Evolutionary conservation across 2,113 vertebrate species (phyloP).

Genomic region (Microcebus murinus): DNA sequence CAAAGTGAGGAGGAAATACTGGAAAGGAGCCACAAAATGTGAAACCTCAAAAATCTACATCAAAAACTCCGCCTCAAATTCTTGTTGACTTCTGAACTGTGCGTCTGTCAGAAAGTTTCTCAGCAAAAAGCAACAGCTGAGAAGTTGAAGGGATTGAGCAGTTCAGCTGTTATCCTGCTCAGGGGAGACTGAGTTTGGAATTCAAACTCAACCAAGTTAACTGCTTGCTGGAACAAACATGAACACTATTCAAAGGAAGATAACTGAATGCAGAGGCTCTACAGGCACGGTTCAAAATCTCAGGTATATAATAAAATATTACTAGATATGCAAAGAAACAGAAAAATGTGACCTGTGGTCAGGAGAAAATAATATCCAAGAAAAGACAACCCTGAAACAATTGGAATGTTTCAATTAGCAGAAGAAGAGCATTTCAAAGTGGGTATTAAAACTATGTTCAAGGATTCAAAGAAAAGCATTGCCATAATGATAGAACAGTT

Average conservation of each 20-base stretch:
- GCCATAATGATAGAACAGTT: slow-evolving; percentile 9
- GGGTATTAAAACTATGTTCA: neutral
- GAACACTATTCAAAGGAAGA: neutral
- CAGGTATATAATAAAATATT: neutral
- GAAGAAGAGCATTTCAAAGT: neutral
- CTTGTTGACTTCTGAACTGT: neutral
- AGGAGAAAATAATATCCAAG: neutral
- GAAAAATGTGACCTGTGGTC: neutral
- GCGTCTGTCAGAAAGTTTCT: neutral
- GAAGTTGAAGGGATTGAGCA: neutral
- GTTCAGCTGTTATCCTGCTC: neutral
- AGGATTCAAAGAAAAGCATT: slow-evolving; percentile 39
- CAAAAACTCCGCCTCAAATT: neutral
- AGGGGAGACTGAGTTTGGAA: neutral
- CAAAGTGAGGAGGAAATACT: neutral
- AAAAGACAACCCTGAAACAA: neutral
- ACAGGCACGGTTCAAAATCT: neutral
- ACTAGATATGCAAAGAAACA: neutral
- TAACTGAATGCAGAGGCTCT: neutral
- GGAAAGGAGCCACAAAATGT: neutral
- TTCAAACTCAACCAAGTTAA: neutral
- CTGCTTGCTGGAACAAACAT: neutral
- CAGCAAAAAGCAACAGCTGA: neutral
- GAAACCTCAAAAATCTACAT: neutral
- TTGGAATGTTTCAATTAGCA: neutral